Conservation (phyloP, 30 jellyfish, hydroid and myxozoan species). For the Hydractinia symbiolongicarpus region DNA sequence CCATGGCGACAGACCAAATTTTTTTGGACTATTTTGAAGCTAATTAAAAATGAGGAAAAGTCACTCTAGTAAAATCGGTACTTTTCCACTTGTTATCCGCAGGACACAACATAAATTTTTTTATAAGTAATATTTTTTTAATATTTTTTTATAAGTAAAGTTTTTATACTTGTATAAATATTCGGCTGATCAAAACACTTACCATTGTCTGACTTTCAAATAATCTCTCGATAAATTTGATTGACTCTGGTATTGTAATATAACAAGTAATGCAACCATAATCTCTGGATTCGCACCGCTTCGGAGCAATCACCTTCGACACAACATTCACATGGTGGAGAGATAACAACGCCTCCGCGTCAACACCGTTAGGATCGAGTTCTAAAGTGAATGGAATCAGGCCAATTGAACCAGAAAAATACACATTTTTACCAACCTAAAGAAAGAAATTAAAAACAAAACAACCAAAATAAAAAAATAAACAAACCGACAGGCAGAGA, state of each 20-base stretch:
- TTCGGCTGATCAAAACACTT: neutral
- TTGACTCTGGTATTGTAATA: constrained; percentile 17
- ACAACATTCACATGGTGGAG: constrained; percentile 53
- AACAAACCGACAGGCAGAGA: neutral
- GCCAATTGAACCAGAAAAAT: constrained; percentile 76
- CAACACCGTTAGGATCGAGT: constrained; percentile 29
- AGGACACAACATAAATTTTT: too few species aligned
- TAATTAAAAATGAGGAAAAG: too few species aligned
- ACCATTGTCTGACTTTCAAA: constrained; percentile 20
- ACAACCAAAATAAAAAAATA: neutral
- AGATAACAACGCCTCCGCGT: constrained; percentile 48
- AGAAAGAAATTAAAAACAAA: neutral
- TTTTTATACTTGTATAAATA: too few species aligned
- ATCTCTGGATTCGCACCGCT: constrained; percentile 5
- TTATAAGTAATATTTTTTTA: too few species aligned
- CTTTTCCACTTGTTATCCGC: too few species aligned
- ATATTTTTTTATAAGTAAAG: too few species aligned
- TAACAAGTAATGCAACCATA: constrained; percentile 48
- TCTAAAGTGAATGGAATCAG: constrained; percentile 59
- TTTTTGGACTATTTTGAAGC: too few species aligned
- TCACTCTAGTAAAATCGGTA: too few species aligned
- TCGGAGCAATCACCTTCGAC: constrained; percentile 34
- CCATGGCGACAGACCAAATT: too few species aligned
- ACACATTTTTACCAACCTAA: constrained; percentile 44
- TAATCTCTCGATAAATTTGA: constrained; percentile 11